Conservation (phyloP, 2,888 invertebrate species). For the Drosophila neoperkinsi region DNA sequence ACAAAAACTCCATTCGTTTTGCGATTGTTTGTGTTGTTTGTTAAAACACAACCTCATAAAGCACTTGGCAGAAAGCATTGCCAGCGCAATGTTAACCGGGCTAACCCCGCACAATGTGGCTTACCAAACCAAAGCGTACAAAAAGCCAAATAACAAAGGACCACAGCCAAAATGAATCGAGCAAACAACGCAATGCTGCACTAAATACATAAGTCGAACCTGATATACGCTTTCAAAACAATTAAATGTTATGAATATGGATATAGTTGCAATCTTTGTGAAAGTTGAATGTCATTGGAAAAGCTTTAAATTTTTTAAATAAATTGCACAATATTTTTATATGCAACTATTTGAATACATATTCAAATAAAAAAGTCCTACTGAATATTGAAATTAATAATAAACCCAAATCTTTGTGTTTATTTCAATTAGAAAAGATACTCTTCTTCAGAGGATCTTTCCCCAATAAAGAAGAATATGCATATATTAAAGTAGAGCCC, state of each 20-base stretch:
- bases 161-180: constrained; percentile 47
- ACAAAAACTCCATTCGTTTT: constrained; percentile 62
- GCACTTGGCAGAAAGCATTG: constrained; percentile 47
- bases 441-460: no score
- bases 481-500: not conserved
- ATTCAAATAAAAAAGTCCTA: not conserved
- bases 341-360: not conserved
- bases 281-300: not conserved
- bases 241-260: not conserved
- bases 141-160: constrained; percentile 39
- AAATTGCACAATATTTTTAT: not conserved
- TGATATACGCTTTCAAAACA: constrained; percentile 16
- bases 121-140: constrained; percentile 37
- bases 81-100: constrained; percentile 26
- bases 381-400: not conserved
- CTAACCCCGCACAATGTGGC: constrained; percentile 16
- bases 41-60: constrained; percentile 67
- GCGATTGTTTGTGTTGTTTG: constrained; percentile 73
- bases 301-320: fast-evolving
- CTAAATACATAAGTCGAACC: constrained; percentile 8
- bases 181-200: constrained; percentile 26
- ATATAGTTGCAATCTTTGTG: not conserved
- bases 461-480: not conserved
- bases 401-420: not conserved
- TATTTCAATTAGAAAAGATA: not conserved